Percentiles rank a stretch among this genome's conserved stretches.
Evolutionary conservation across 2,888 invertebrate species (phyloP).

Genomic region (Branchellion lobata): DNA sequence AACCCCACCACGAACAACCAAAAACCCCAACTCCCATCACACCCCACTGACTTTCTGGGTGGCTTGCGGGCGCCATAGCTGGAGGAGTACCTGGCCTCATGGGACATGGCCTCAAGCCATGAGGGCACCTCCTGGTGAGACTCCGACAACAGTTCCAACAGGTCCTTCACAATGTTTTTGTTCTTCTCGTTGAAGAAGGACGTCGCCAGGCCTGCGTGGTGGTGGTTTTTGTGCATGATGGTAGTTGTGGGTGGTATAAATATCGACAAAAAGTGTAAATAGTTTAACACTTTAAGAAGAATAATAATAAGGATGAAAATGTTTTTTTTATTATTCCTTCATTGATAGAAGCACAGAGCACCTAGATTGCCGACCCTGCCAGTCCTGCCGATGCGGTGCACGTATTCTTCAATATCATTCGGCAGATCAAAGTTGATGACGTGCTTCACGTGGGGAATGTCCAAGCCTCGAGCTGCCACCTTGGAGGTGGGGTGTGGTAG

Average conservation of each 20-base stretch:
- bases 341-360: slow-evolving; percentile 54
- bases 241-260: not conserved
- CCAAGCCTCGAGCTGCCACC: slow-evolving; percentile 88
- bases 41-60: slow-evolving; percentile 41
- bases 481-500: slow-evolving; percentile 27
- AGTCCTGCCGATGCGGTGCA: slow-evolving; percentile 95
- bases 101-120: slow-evolving; percentile 71
- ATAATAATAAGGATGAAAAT: not conserved
- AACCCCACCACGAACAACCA: not conserved
- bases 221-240: not conserved
- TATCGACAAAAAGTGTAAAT: no score
- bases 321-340: not conserved
- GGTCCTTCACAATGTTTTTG: slow-evolving; percentile 83
- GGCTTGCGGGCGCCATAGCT: slow-evolving; percentile 51
- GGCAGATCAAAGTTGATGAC: slow-evolving; percentile 99
- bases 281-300: not conserved
- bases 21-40: not conserved
- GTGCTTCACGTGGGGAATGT: slow-evolving; percentile 98
- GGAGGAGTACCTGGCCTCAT: slow-evolving; percentile 54
- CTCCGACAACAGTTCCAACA: slow-evolving; percentile 87
- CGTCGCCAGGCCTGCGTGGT: slow-evolving; percentile 79
- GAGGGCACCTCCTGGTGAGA: slow-evolving; percentile 91
- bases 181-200: slow-evolving; percentile 99
- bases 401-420: slow-evolving; percentile 98
- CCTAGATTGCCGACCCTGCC: slow-evolving; percentile 98